phyloP scores from a whole-genome alignment of 2,888 invertebrate species.

The Bombyx huttoni region DNA sequence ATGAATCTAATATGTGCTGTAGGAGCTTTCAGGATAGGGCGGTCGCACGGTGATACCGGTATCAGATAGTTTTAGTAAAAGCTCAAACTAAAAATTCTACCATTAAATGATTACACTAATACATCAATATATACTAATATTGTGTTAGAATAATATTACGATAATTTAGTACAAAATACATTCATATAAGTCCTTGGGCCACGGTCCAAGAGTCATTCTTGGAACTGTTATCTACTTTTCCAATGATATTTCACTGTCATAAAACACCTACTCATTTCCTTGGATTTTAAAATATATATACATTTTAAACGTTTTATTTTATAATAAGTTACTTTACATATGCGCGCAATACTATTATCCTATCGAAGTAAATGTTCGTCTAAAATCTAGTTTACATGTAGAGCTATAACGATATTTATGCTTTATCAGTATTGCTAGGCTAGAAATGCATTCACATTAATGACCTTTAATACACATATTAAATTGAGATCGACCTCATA shows the following conservation, averaged over 20 bases:
- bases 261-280: background rate
- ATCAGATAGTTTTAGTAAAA: no score
- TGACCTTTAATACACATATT: no score
- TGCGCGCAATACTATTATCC: no score
- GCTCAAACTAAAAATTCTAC: no score
- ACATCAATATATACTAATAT: constrained; percentile 4
- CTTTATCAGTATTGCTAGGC: no score
- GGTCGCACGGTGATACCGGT: constrained; percentile 22
- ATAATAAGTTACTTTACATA: no score
- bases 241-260: background rate
- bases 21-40: constrained; percentile 32
- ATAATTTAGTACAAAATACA: constrained; percentile 8
- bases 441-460: no score
- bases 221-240: constrained; percentile 3
- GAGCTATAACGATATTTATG: no score
- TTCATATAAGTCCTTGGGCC: constrained; percentile 16
- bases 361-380: no score
- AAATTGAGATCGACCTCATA: no score
- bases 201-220: constrained; percentile 11
- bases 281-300: background rate
- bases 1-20: constrained; percentile 62
- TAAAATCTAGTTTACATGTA: no score
- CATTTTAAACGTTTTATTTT: background rate
- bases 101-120: no score
- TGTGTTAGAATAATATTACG: constrained; percentile 12